These are phyloP conservation scores for Nibea coibor DNA, from an alignment of 2,113 vertebrate genomes.

Conservation along the genomic window DNA sequence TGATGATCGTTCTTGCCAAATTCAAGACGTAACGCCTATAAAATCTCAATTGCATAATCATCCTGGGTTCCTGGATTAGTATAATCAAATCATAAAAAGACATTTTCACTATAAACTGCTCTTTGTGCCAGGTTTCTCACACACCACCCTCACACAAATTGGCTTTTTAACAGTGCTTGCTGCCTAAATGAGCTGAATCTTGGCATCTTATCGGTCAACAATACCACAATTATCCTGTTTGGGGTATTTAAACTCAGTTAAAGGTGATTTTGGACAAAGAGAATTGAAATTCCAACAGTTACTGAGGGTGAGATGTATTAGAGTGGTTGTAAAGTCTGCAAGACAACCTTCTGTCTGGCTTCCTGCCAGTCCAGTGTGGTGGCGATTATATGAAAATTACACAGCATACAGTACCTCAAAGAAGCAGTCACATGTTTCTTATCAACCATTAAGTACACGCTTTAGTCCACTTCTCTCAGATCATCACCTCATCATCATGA, in stretches of 20 bases:
- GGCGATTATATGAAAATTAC: constrained; percentile 51
- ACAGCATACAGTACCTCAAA: constrained; percentile 42
- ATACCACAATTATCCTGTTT: not conserved
- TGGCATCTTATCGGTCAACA: not conserved
- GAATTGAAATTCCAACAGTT: not conserved
- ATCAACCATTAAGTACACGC: constrained; percentile 48
- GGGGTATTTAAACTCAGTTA: not conserved
- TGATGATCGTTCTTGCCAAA: not conserved
- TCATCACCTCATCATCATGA: constrained; percentile 37
- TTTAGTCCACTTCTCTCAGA: constrained; percentile 27
- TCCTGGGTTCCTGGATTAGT: not conserved
- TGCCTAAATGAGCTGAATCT: not conserved
- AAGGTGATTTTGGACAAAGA: constrained; percentile 9
- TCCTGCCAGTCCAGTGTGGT: constrained; percentile 41
- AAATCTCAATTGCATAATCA: constrained; percentile 19
- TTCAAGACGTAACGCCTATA: constrained; percentile 13
- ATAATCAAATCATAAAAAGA: constrained; percentile 36
- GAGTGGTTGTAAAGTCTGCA: not conserved
- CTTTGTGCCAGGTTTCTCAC: not conserved
- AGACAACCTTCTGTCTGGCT: constrained; percentile 35
- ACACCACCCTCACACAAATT: not conserved
- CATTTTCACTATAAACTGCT: constrained; percentile 18
- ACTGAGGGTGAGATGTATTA: not conserved
- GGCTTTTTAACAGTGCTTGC: not conserved
- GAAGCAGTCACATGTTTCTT: constrained; percentile 66